phyloP scores from a whole-genome alignment of 2,888 invertebrate species.

The Branchellion lobata region DNA sequence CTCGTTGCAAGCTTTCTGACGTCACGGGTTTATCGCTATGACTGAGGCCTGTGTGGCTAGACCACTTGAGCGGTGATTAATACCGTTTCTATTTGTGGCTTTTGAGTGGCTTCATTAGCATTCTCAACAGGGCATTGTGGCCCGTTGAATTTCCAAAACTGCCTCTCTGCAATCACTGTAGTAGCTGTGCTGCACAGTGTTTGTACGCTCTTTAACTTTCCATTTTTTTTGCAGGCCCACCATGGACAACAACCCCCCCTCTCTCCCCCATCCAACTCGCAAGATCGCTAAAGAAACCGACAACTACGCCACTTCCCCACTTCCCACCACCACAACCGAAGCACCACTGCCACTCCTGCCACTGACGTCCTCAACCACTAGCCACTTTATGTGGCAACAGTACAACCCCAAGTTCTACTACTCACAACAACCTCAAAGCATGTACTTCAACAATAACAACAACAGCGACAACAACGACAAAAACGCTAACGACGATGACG shows the following conservation, averaged over 20 bases:
- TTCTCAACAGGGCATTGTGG: no score
- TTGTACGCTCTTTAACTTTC: no score
- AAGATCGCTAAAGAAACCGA: neutral
- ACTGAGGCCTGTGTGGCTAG: no score
- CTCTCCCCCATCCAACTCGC: constrained; percentile 8
- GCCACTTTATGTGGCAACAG: neutral
- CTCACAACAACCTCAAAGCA: neutral
- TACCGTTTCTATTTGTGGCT: no score
- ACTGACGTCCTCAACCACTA: neutral
- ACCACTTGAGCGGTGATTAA: no score
- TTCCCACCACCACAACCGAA: neutral
- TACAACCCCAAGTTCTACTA: neutral
- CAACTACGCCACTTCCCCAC: neutral
- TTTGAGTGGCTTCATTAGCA: no score
- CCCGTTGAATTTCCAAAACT: no score
- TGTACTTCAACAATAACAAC: neutral
- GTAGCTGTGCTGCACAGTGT: no score
- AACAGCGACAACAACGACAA: constrained; percentile 10
- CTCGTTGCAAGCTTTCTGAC: no score
- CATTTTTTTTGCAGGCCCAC: neutral
- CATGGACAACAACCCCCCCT: neutral
- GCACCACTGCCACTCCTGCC: neutral
- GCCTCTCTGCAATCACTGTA: no score
- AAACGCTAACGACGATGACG: neutral
- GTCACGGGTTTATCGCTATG: no score